Evolutionary conservation across 2,888 invertebrate species (phyloP), one percentile per base, ranked within the genome.

Genomic region (Luperina testacea): DNA sequence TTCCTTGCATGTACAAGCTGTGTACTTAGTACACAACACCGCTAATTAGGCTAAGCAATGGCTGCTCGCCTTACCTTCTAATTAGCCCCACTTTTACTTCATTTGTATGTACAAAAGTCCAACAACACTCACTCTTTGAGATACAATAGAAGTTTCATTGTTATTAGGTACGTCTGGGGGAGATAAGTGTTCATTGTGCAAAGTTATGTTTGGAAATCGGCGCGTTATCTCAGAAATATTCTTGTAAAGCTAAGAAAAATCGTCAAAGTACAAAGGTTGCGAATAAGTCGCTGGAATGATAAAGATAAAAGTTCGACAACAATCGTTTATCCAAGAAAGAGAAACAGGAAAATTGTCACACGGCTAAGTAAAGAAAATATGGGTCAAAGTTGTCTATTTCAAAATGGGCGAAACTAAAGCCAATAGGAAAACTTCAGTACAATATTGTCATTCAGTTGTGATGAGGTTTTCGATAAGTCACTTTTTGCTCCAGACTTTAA

Each of bases 31-130:
- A 68, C 64, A 74, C 82, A 63, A 63, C 42, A 78, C 51, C 61
- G 38, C 69, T 83, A 80, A 83, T 83, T 80, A 83, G 68, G 7
- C 69, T 72, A 75, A 79, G 71, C 79, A 65, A 83, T 65, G 80
- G 65, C 57, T 80, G 80, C 64, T 72, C 24, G 59, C 42, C 13
- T 78, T 78, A 61, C 24, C 27, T 27, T 59, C 72, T 68, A 78
- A 72, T 82, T 71, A 75, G 32, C 17, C n/a, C 38, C 13, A 78
- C 71, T 68, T 82, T 75, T 72, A 68, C 53, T 63, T 69, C 53
- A 57, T 75, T 64, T 65, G 27, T 79, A 17, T 59, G 45, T 45
- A 48, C 74, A 51, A 53, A 64, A 51, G 27, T 17, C 38, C n/a
- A 15, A 72, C 42, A 68, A 32, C 32, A 69, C 48, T 63, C 45